phyloP scores from a whole-genome alignment of 2,888 invertebrate genomes.

The Ypsolopha sequella region DNA sequence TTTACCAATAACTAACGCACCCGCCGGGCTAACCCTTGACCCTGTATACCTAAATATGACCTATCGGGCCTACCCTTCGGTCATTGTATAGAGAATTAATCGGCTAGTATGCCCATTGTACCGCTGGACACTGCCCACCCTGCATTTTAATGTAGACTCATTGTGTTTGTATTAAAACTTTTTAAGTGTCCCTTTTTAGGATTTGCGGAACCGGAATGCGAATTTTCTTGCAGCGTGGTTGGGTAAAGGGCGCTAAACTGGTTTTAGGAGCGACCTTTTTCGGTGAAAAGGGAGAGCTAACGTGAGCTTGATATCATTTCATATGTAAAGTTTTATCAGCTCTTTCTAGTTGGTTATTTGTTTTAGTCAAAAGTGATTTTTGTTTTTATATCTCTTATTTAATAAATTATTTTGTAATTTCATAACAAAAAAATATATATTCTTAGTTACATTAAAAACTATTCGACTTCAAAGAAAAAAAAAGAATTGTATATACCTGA shows the following conservation, averaged over 20 bases:
- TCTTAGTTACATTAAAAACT: no score
- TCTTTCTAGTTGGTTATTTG: no score
- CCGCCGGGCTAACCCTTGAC: slow-evolving; percentile 54
- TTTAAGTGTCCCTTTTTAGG: slow-evolving; percentile 48
- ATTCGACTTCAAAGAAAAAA: no score
- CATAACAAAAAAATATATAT: no score
- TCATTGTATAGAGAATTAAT: slow-evolving; percentile 64
- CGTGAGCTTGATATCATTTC: no score
- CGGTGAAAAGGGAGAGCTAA: background rate
- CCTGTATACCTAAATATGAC: slow-evolving; percentile 66
- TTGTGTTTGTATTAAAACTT: slow-evolving; percentile 62
- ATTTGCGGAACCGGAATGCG: slow-evolving; percentile 26
- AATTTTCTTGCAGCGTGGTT: slow-evolving; percentile 14
- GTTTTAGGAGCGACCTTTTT: slow-evolving; percentile 10
- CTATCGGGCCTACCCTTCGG: slow-evolving; percentile 48
- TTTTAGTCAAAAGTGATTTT: no score
- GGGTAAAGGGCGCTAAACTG: slow-evolving; percentile 1
- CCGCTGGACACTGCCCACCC: slow-evolving; percentile 45
- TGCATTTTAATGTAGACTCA: slow-evolving; percentile 27
- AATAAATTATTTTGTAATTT: no score
- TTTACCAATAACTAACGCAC: slow-evolving; percentile 44
- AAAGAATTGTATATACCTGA: no score
- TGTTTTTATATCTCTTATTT: no score
- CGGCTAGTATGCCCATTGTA: slow-evolving; percentile 59
- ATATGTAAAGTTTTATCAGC: no score